Evolutionary conservation across 2,113 vertebrate species (phyloP), one percentile per base, ranked within the genome.

Genomic region (Cygnus atratus): DNA sequence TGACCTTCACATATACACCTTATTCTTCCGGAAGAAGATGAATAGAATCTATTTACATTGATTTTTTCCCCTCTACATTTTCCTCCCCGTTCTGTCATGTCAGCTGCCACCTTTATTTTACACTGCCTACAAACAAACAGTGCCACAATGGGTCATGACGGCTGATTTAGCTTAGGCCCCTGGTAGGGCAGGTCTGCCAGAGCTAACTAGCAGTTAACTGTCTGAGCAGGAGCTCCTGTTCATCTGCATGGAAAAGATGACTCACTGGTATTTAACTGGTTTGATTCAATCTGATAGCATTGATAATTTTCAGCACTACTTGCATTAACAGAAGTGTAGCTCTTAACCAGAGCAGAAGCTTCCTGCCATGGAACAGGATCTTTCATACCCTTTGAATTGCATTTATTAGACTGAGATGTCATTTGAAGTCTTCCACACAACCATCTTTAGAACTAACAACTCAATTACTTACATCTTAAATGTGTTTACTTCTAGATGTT

Each of bases 371-470:
- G 13, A 89, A 73, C 31, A 77, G 46, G 43, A 82, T 68, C 88
- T 93, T 87, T 93, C 77, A 76, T 63, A 79, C 44, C 74, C 55
- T 82, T 91, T 71, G 70, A 74, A 74, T 46, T 82, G 61, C 11
- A 84, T 96, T 92, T 79, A 85, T 91, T 86, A 85, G n/a, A 4
- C 13, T 70, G 62, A 82, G 54, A 66, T 62, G 37, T n/a, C 54
- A 8, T n/a, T 5, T 93, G 37, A 94, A 73, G n/a, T 61, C 72
- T 84, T 80, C 57, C 22, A 50, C 16, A 43, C 2, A 70, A 70
- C 17, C 41, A 54, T 13, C 39, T 9, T 55, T 44, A 81, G n/a
- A 91, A 89, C 7, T 24, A 84, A 24, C 2, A 59, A 66, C 44
- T 71, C 13, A 67, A 6, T 57, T 65, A 41, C 16, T 62, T 28